A percentile compares a stretch with the other conserved stretches of the same genome.
Evolutionary conservation across 2,797 vertebrate species (phyloP).

Genomic region (Nothura maculosa): DNA sequence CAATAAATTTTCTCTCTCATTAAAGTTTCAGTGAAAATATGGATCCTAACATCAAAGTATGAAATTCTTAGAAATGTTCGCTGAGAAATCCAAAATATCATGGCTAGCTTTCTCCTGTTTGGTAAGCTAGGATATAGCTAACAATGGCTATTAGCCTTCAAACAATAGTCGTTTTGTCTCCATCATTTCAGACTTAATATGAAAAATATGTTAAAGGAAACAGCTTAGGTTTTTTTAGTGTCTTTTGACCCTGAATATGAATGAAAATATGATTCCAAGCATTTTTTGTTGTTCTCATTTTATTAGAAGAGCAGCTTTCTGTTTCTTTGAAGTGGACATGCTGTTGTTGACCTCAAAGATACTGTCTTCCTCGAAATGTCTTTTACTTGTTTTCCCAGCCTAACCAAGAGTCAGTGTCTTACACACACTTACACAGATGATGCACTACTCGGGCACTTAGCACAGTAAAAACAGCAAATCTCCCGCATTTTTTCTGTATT

Average conservation of each 20-base stretch:
- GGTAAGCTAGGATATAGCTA: neutral
- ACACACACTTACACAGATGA: neutral
- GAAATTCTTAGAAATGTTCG: neutral
- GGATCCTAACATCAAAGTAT: neutral
- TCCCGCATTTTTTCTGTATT: neutral
- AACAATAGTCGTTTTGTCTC: neutral
- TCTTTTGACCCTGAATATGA: neutral
- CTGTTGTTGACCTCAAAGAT: neutral
- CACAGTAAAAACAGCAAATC: neutral
- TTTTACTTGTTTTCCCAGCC: rapidly evolving
- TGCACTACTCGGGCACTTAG: neutral
- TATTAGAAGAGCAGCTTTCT: neutral
- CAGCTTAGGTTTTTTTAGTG: neutral
- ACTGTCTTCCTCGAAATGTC: neutral
- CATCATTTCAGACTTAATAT: neutral
- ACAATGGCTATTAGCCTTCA: neutral
- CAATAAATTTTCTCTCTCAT: neutral
- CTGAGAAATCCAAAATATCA: neutral
- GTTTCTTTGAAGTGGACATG: neutral
- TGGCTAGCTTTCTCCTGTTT: neutral
- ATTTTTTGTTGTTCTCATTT: neutral
- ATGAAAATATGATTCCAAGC: neutral
- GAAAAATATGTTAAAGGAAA: neutral
- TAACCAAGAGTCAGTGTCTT: neutral
- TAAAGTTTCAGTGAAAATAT: neutral